Evolutionary conservation across 2,888 invertebrate genomes (phyloP).

Genomic region (Baronia brevicornis): DNA sequence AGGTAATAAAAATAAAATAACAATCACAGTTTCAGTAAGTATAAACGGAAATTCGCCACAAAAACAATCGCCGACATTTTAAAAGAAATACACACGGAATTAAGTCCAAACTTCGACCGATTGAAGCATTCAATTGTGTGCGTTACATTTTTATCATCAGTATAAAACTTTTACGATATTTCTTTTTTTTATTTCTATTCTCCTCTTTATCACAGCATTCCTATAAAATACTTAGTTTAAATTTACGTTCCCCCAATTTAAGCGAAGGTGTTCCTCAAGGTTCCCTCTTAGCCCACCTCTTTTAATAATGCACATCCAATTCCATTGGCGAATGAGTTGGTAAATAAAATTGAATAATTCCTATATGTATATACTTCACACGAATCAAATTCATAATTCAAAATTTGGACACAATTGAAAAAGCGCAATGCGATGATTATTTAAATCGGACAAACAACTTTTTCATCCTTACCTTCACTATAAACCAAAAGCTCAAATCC

Average conservation of each 20-base stretch:
- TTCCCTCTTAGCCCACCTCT: slow-evolving; percentile 49
- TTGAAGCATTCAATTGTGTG: slow-evolving; percentile 43
- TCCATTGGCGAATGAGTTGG: slow-evolving; percentile 5
- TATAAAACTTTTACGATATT: slow-evolving; percentile 26
- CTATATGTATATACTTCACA: slow-evolving; percentile 1
- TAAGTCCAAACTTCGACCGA: slow-evolving; percentile 26
- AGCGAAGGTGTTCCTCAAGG: slow-evolving; percentile 47
- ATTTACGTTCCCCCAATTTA: slow-evolving; percentile 27
- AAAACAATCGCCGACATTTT: slow-evolving; percentile 26
- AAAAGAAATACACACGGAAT: slow-evolving; percentile 28
- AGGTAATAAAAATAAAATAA: slow-evolving; percentile 29
- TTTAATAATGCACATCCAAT: slow-evolving; percentile 19
- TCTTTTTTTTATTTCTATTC: slow-evolving; percentile 32
- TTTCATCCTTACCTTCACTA: no score
- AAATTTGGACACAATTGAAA: slow-evolving; percentile 11
- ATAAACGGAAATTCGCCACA: slow-evolving; percentile 51
- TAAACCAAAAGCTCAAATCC: slow-evolving; percentile 12
- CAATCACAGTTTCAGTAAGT: slow-evolving; percentile 63
- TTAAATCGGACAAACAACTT: slow-evolving; percentile 6
- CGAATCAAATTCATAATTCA: slow-evolving; percentile 3
- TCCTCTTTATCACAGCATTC: slow-evolving; percentile 56
- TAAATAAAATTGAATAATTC: slow-evolving; percentile 5
- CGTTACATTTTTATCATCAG: slow-evolving; percentile 26
- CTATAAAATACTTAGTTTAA: slow-evolving; percentile 35
- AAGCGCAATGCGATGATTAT: slow-evolving; percentile 12